phyloP scores from a whole-genome alignment of 1,140 invertebrate genomes.

The Oryzaephilus surinamensis region DNA sequence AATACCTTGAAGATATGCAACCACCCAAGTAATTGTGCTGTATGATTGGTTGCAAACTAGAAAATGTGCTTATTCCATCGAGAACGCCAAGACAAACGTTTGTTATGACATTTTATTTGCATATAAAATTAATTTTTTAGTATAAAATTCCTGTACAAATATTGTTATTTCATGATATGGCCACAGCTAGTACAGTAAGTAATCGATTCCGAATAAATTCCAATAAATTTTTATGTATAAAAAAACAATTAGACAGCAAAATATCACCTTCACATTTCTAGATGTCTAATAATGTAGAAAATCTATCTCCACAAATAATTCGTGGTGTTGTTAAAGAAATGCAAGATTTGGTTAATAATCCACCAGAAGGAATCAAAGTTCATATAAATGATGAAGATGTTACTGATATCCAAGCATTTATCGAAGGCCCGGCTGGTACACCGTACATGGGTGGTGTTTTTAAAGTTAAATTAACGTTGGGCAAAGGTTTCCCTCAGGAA shows the following conservation, averaged over 20 bases:
- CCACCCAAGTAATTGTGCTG: too few relatives aligned
- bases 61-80: constrained; percentile 17
- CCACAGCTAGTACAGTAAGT: constrained; percentile 16
- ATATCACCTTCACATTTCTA: constrained; percentile 33
- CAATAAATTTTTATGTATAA: not conserved
- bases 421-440: constrained; percentile 73
- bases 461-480: constrained; percentile 79
- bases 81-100: constrained; percentile 18
- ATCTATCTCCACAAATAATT: constrained; percentile 86
- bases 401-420: constrained; percentile 83
- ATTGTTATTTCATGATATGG: constrained; percentile 9
- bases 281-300: constrained; percentile 88
- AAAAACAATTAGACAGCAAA: too few relatives aligned
- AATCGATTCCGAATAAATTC: not conserved
- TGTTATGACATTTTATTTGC: constrained; percentile 20
- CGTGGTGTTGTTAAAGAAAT: constrained; percentile 75
- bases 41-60: constrained; percentile 22
- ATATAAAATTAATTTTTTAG: not conserved
- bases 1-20: too few relatives aligned
- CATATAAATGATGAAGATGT: constrained; percentile 82
- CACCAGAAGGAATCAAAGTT: constrained; percentile 83
- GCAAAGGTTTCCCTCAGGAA: constrained; percentile 85
- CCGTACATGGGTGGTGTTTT: constrained; percentile 79
- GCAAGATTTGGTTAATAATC: constrained; percentile 59
- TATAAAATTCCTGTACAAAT: not conserved